A percentile compares a stretch with the other conserved stretches of the same genome.
phyloP scores from a whole-genome alignment of 2,888 invertebrate species.

The Patella caerulea region DNA sequence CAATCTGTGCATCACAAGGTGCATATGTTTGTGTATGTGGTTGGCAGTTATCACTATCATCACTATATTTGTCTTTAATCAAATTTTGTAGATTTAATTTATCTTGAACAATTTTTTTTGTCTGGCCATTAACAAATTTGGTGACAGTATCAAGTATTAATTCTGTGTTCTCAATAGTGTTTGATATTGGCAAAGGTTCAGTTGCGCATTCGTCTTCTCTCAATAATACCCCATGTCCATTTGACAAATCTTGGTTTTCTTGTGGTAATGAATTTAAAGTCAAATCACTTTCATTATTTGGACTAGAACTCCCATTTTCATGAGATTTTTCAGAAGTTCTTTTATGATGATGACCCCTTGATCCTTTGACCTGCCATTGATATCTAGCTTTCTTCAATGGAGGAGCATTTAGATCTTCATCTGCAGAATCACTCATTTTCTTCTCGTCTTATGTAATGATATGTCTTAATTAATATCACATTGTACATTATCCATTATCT shows the following conservation, averaged over 20 bases:
- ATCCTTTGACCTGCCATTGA: constrained; percentile 13
- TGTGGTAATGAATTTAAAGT: not conserved
- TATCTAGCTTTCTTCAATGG: constrained; percentile 24
- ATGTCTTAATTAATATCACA: too few species aligned
- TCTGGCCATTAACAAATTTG: constrained; percentile 7
- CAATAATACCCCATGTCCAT: not conserved
- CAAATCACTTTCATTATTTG: not conserved
- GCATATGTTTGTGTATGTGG: not conserved
- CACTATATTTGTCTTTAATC: not conserved
- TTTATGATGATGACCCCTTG: not conserved
- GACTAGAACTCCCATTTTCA: not conserved
- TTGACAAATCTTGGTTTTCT: not conserved
- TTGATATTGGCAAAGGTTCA: not conserved
- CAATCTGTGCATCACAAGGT: too few species aligned
- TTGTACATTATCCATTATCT: too few species aligned
- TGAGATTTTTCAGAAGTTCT: not conserved
- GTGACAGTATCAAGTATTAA: not conserved
- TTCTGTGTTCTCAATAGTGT: not conserved
- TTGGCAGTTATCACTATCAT: not conserved
- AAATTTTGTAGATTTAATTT: not conserved
- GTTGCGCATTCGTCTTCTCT: not conserved
- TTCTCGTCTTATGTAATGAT: not conserved
- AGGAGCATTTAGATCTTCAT: constrained; percentile 7
- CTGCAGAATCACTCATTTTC: constrained; percentile 8
- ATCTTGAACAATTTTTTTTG: constrained; percentile 3